phyloP scores from a whole-genome alignment of 92 coral and sea anemone genomes.

The Epizoanthus scotinus region DNA sequence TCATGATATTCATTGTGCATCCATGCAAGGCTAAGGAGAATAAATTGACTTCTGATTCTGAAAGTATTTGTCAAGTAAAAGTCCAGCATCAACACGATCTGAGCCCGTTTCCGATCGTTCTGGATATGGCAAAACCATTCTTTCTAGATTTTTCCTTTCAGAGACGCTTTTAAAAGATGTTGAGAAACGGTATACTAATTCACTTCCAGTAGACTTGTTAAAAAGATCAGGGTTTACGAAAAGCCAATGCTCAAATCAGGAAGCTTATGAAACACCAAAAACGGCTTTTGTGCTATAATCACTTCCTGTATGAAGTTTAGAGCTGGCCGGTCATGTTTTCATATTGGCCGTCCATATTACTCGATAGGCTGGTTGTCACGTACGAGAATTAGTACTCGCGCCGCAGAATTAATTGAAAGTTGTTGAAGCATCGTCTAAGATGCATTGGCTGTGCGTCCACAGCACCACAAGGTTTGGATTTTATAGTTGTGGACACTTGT shows the following conservation, averaged over 20 bases:
- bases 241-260: not conserved
- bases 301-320: constrained; percentile 27
- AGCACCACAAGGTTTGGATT: no score
- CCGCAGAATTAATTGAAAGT: no score
- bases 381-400: not conserved
- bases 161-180: no score
- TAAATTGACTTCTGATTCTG: no score
- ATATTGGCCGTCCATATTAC: constrained; percentile 22
- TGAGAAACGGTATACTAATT: constrained; percentile 6
- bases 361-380: constrained; percentile 23
- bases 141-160: not conserved
- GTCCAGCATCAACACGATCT: not conserved
- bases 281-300: constrained; percentile 4
- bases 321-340: constrained; percentile 2
- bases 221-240: not conserved
- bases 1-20: not conserved
- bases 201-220: constrained; percentile 5
- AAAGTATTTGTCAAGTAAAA: constrained; percentile 12
- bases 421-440: no score
- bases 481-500: no score
- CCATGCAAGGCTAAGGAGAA: not conserved
- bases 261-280: constrained; percentile 10
- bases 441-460: no score
- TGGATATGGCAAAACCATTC: not conserved
- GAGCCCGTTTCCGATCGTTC: not conserved